Base-by-base conservation (phyloP, 2,888 invertebrate genomes). In the Acronicta alni region DNA sequence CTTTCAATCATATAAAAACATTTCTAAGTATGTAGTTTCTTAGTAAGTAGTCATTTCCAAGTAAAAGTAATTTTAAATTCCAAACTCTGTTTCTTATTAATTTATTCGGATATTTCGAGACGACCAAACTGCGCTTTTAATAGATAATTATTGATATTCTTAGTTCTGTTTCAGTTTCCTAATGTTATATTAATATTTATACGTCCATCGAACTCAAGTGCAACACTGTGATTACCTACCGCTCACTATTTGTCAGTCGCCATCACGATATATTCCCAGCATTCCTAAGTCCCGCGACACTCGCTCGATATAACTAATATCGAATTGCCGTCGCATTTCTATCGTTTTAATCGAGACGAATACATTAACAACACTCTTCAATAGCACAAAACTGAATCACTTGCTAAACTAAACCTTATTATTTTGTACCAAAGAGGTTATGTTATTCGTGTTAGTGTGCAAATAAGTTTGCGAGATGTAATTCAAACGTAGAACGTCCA, bases 401-500 rank as follows among this genome's bases (percentile, higher is more conserved):
- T 67, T 46, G 15, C 70, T 17, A 78, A 57, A 49, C 44, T 58
- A 15, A 48, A 60, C 70, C 60, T 55, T 72, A 66, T 30, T 4
- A 0, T 17, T 6, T 2, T 12, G 14, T 0, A 0, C 0, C 16
- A 42, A 38, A 16, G 54, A 35, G 4, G 18, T 44, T 38, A 39
- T 55, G 37, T 66, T 47, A 52, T 52, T 55, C 55, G 17, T 35
- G 18, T 14, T 17, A 55, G 55, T 51, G 72, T 52, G 69, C 71
- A 61, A 72, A 72, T 79, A 76, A 75, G 64, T 79, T 84, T 81
- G 86, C 74, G 63, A 80, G 77, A 79, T 79, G 84, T 86, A 86
- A 85, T 88, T 87, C 83, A 84, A 87, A 86, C 88, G 81, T 75
- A 68, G 77, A 84, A 83, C 81, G 87, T 87, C 87, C 89, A 83